These are phyloP conservation scores for Parauchenoglanis punctatus DNA, from an alignment of 2,797 vertebrate genomes.

Conservation along the genomic window DNA sequence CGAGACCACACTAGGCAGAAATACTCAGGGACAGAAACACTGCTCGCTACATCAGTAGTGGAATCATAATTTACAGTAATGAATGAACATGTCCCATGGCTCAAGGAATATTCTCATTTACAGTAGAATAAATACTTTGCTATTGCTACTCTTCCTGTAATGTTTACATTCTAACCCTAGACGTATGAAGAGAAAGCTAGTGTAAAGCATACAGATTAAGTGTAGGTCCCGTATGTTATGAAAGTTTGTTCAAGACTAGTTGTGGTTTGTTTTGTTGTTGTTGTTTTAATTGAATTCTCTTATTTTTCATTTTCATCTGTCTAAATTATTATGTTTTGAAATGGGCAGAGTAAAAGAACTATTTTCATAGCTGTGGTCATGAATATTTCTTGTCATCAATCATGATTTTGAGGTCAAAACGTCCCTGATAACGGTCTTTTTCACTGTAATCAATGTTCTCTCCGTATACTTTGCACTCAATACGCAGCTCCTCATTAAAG, in stretches of 20 bases:
- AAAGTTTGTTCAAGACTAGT: conserved; percentile 99
- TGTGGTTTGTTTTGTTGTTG: conserved; percentile 77
- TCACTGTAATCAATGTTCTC: conserved; percentile 90
- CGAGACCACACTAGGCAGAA: conserved; percentile 89
- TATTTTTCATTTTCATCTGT: conserved; percentile 56
- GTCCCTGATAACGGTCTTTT: conserved; percentile 98
- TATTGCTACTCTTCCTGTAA: conserved; percentile 96
- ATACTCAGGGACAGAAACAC: conserved; percentile 90
- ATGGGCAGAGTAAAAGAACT: conserved; percentile 73
- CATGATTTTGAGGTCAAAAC: conserved; percentile 94
- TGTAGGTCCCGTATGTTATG: conserved; percentile 99
- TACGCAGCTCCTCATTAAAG: conserved; percentile 76
- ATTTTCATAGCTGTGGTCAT: conserved; percentile 85
- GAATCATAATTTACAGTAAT: conserved; percentile 99
- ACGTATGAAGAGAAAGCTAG: conserved; percentile 97
- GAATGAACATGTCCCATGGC: conserved; percentile 96
- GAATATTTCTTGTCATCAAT: conserved; percentile 74
- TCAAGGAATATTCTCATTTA: conserved; percentile 98
- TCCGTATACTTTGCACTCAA: conserved; percentile 90
- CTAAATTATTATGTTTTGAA: conserved; percentile 76
- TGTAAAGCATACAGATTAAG: conserved; percentile 99
- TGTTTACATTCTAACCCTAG: conserved; percentile 97
- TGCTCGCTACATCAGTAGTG: conserved; percentile 97
- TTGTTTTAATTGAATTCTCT: conserved; percentile 65
- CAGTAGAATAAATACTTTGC: conserved; percentile 99